phyloP scores from a whole-genome alignment of 2,797 vertebrate species.

The Todus mexicanus region DNA sequence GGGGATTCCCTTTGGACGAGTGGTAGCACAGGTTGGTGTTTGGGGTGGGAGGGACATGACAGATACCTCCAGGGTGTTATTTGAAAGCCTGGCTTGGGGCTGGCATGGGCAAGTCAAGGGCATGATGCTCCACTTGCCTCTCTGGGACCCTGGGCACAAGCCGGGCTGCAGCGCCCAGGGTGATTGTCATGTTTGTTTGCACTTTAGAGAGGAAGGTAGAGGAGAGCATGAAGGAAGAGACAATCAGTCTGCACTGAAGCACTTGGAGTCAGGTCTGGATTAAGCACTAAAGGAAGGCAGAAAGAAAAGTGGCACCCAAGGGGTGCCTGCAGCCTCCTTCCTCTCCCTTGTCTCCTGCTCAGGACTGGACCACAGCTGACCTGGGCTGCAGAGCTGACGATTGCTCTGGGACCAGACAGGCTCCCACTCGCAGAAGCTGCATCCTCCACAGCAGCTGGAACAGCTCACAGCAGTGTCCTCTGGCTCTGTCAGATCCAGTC shows the following conservation, averaged over 20 bases:
- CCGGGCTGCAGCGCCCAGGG: not conserved
- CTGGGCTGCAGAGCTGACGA: not conserved
- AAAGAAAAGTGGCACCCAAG: not conserved
- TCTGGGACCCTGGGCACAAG: not conserved
- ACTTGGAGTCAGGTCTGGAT: not conserved
- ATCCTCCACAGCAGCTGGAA: not conserved
- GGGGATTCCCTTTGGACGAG: not conserved
- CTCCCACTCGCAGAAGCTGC: not conserved
- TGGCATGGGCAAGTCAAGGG: not conserved
- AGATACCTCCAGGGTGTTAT: not conserved
- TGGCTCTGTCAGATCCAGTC: not conserved
- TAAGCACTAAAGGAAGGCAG: not conserved
- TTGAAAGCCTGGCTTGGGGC: not conserved
- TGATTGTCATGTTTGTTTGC: not conserved
- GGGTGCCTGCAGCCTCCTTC: not conserved
- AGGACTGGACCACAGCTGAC: not conserved
- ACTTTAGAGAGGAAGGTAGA: slow-evolving; percentile 35
- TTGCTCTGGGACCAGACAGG: not conserved
- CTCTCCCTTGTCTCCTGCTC: not conserved
- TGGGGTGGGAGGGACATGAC: not conserved
- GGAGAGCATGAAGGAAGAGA: not conserved
- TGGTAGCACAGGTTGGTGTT: not conserved
- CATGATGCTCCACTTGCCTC: not conserved
- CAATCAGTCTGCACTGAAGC: slow-evolving; percentile 61
- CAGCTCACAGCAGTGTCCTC: not conserved